Percentiles rank a stretch among this genome's conserved stretches.
Conservation (phyloP, 1,140 invertebrate genomes). For the Drosophila pandora region DNA sequence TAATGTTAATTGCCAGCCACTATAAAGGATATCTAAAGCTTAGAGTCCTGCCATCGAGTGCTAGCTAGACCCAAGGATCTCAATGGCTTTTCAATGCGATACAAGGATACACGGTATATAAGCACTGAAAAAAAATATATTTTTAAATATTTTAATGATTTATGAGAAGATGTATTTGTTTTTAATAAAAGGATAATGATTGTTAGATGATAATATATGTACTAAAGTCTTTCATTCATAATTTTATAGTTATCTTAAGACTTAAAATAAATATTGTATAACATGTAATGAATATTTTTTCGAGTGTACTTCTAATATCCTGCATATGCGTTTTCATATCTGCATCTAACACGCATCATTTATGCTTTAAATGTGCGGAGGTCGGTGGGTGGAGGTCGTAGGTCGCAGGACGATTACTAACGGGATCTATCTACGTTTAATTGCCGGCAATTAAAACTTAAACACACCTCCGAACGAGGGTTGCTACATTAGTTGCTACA, state of each 20-base stretch:
- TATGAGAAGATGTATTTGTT: too few relatives aligned
- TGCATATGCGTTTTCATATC: slow-evolving; percentile 28
- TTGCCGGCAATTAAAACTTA: slow-evolving; percentile 83
- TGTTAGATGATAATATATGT: too few relatives aligned
- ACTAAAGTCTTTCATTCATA: too few relatives aligned
- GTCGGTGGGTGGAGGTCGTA: slow-evolving; percentile 16
- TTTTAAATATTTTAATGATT: background rate
- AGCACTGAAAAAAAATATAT: slow-evolving; percentile 14
- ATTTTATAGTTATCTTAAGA: too few relatives aligned
- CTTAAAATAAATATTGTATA: too few relatives aligned
- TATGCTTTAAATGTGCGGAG: slow-evolving; percentile 12
- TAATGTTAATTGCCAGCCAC: slow-evolving; percentile 43
- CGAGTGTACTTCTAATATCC: background rate
- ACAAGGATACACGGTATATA: slow-evolving; percentile 5
- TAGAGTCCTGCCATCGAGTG: slow-evolving; percentile 27
- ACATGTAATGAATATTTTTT: background rate
- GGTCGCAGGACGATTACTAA: slow-evolving; percentile 15
- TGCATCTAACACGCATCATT: slow-evolving; percentile 46
- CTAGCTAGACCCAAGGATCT: slow-evolving; percentile 34
- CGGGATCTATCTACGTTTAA: slow-evolving; percentile 78
- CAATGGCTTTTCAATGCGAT: slow-evolving; percentile 44
- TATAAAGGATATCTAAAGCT: slow-evolving; percentile 8
- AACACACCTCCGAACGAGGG: slow-evolving; percentile 51
- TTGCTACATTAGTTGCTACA: slow-evolving; percentile 1
- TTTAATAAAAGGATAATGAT: too few relatives aligned